Percentiles rank a stretch among this genome's conserved stretches.
Conservation (phyloP, 92 coral and sea anemone genomes). For the Palythoa grandiflora region DNA sequence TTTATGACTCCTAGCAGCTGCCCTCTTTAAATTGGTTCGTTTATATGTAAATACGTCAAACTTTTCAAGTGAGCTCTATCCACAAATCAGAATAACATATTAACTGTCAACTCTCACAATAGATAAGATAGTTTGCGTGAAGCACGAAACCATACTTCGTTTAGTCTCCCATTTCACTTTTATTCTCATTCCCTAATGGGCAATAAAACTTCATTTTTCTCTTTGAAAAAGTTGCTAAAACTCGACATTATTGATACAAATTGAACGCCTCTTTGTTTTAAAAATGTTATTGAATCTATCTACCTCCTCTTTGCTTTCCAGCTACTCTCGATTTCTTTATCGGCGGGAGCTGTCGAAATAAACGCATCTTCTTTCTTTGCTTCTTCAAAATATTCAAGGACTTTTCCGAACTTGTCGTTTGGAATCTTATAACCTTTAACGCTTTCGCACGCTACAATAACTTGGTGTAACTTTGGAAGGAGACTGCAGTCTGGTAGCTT, state of each 20-base stretch:
- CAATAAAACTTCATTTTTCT: not conserved
- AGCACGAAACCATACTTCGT: not conserved
- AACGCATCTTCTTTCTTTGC: slow-evolving; percentile 60
- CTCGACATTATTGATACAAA: no score
- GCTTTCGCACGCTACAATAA: slow-evolving; percentile 56
- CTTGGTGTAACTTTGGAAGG: slow-evolving; percentile 76
- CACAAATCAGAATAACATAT: not conserved
- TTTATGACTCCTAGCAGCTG: slow-evolving; percentile 20
- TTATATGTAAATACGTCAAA: slow-evolving; percentile 8
- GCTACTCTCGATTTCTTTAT: slow-evolving; percentile 50
- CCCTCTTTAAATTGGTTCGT: not conserved
- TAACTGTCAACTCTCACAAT: not conserved
- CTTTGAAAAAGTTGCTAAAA: not conserved
- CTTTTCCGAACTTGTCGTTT: slow-evolving; percentile 22
- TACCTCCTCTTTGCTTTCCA: slow-evolving; percentile 55
- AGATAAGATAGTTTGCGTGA: not conserved
- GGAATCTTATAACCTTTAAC: slow-evolving; percentile 51
- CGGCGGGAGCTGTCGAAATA: slow-evolving; percentile 45
- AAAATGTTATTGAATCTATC: not conserved
- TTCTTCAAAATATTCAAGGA: slow-evolving; percentile 56
- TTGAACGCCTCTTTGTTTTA: not conserved
- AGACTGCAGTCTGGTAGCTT: slow-evolving; percentile 80
- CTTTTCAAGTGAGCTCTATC: not conserved
- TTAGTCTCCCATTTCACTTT: not conserved
- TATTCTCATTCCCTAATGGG: not conserved